phyloP scores from a whole-genome alignment of 30 jellyfish, hydroid and myxozoan species.

The Catostylus mosaicus region DNA sequence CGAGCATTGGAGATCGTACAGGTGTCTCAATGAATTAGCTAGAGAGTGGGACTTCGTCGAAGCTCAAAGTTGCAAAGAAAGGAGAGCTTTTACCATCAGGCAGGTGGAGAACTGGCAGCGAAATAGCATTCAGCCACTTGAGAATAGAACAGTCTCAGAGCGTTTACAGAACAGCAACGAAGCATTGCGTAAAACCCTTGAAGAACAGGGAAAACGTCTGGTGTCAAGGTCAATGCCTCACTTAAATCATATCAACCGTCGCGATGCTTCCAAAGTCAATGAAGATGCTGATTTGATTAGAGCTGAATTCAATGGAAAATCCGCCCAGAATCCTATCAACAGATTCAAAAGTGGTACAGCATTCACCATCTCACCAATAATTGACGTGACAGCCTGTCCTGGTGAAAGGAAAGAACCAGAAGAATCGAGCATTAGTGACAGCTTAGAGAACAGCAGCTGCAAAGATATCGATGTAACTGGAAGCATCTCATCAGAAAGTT shows the following conservation, averaged over 20 bases:
- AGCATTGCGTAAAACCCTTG: not conserved
- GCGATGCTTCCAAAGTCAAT: not conserved
- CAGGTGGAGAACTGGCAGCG: constrained; percentile 58
- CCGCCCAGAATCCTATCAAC: not conserved
- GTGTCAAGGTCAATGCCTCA: constrained; percentile 4
- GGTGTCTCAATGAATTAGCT: constrained; percentile 15
- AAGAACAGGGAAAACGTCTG: not conserved
- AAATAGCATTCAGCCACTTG: constrained; percentile 14
- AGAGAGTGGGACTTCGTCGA: constrained; percentile 35
- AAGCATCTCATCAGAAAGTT: constrained; percentile 25
- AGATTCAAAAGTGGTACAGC: not conserved
- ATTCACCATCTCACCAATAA: not conserved
- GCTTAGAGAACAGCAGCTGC: constrained; percentile 36
- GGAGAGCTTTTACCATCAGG: constrained; percentile 44
- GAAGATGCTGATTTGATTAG: not conserved
- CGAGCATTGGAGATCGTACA: constrained; percentile 27
- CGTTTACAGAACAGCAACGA: not conserved
- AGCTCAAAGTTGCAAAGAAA: constrained; percentile 48
- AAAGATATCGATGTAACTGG: constrained; percentile 48
- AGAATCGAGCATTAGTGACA: constrained; percentile 15
- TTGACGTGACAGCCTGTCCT: not conserved
- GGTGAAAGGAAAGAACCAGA: constrained; percentile 13
- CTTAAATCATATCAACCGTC: not conserved
- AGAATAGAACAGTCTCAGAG: not conserved
- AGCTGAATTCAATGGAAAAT: not conserved